Evolutionary conservation across 2,888 invertebrate species (phyloP), one percentile per base, ranked within the genome.

Genomic region (Drosophila siamana): DNA sequence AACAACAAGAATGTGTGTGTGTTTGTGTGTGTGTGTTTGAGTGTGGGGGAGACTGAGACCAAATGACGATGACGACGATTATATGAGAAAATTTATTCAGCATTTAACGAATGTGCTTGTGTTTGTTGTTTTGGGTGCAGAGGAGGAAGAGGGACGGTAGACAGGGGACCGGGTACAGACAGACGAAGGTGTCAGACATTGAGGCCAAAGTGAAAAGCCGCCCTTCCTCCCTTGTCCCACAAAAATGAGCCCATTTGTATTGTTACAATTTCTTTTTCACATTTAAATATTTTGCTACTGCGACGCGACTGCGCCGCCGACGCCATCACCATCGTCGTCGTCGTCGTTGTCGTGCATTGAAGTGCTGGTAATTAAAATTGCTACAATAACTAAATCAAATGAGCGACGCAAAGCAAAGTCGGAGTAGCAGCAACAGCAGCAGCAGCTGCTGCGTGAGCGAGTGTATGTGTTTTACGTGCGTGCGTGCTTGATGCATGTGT

Each of bases 31-130:
- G 40, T 19, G 36, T 15, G 2, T 33, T 38, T 11, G 28, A 8
- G 68, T 70, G 57, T 62, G 59, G 60, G 61, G 64, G 59, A 51
- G 54, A 50, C 36, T 36, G 43, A 48, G 38, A 47, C 56, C 74
- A 74, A 66, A 74, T 67, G 54, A 74, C 70, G 71, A 76, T 52
- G 66, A 54, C 63, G 63, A 78, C 86, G 78, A 80, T 77, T 84
- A 80, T 76, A 68, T 86, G 84, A 76, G 86, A 80, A 83, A 86
- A 83, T 84, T 78, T 86, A 84, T 84, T 86, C 83, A 84, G 69
- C 84, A 84, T 84, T 86, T 83, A 86, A 83, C 82, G 86, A 85
- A 85, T 68, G 80, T 80, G 75, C 66, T 65, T 74, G 59, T 61
- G 73, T 60, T 57, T 74, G 69, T 50, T 65, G 16, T 33, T 62